phyloP scores from a whole-genome alignment of 2,888 invertebrate genomes.

The Aphrophora alni region DNA sequence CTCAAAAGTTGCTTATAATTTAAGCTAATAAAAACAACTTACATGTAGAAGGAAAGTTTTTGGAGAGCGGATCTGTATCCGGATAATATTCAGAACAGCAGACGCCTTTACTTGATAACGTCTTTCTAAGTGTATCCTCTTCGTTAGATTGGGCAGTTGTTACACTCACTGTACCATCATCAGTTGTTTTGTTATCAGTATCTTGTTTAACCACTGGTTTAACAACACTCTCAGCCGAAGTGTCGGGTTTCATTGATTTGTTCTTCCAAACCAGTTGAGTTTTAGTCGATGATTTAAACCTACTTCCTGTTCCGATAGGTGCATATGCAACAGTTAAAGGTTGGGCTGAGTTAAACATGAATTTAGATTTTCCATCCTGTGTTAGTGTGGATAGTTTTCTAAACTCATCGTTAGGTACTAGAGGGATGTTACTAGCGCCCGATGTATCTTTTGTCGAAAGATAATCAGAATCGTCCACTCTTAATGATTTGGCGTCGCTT shows the following conservation, averaged over 20 bases:
- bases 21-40: too few species aligned
- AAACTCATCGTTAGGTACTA: too few species aligned
- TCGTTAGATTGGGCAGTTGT: too few species aligned
- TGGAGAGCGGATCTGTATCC: not conserved
- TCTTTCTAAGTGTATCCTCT: not conserved
- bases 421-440: too few species aligned
- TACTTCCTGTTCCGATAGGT: too few species aligned
- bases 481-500: not conserved
- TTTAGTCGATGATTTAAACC: not conserved
- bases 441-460: too few species aligned
- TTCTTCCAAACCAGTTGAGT: not conserved
- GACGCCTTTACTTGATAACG: too few species aligned
- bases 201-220: not conserved
- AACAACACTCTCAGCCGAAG: not conserved
- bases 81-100: not conserved
- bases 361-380: too few species aligned
- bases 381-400: too few species aligned
- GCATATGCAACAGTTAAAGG: too few species aligned
- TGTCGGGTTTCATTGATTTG: not conserved
- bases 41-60: not conserved
- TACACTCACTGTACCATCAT: not conserved
- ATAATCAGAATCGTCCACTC: not conserved
- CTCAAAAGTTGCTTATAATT: too few species aligned
- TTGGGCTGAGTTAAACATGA: too few species aligned
- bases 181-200: not conserved